A percentile compares a stretch with the other conserved stretches of the same genome.
phyloP scores from a whole-genome alignment of 2,888 invertebrate species.

The Megamerina dolium region DNA sequence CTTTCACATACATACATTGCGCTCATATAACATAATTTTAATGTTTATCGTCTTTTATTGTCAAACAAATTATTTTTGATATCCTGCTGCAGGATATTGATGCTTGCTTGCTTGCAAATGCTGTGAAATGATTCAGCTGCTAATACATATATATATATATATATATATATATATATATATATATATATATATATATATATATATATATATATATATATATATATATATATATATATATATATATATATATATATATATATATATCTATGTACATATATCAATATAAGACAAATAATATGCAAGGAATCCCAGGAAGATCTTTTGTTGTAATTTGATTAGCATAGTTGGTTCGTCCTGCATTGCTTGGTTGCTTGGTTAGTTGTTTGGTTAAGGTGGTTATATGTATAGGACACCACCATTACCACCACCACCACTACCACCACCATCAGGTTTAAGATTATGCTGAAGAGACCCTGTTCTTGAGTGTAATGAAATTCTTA shows the following conservation, averaged over 20 bases:
- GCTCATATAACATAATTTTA: slow-evolving; percentile 38
- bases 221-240: too few relatives aligned
- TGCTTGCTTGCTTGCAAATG: slow-evolving; percentile 19
- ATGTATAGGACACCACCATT: too few relatives aligned
- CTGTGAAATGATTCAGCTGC: slow-evolving; percentile 12
- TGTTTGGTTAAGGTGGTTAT: slow-evolving; percentile 9
- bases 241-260: too few relatives aligned
- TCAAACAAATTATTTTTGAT: slow-evolving; percentile 47
- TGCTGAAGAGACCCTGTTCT: neutral
- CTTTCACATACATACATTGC: slow-evolving; percentile 10
- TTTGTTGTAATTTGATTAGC: slow-evolving; percentile 38
- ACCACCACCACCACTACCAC: too few relatives aligned
- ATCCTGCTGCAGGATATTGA: slow-evolving; percentile 41
- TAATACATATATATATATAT: slow-evolving; percentile 1
- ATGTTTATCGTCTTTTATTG: slow-evolving; percentile 49
- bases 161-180: slow-evolving; percentile 9
- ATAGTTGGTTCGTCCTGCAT: too few relatives aligned
- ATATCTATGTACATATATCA: too few relatives aligned
- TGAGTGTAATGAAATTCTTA: slow-evolving; percentile 1
- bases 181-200: too few relatives aligned
- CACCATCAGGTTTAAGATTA: too few relatives aligned
- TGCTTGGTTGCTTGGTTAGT: slow-evolving; percentile 23
- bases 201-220: too few relatives aligned
- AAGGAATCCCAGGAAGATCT: slow-evolving; percentile 1
- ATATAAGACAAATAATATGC: neutral